A percentile compares a stretch with the other conserved stretches of the same genome.
Conservation (phyloP, 2,797 vertebrate genomes). For the Sandelia bainsii region DNA sequence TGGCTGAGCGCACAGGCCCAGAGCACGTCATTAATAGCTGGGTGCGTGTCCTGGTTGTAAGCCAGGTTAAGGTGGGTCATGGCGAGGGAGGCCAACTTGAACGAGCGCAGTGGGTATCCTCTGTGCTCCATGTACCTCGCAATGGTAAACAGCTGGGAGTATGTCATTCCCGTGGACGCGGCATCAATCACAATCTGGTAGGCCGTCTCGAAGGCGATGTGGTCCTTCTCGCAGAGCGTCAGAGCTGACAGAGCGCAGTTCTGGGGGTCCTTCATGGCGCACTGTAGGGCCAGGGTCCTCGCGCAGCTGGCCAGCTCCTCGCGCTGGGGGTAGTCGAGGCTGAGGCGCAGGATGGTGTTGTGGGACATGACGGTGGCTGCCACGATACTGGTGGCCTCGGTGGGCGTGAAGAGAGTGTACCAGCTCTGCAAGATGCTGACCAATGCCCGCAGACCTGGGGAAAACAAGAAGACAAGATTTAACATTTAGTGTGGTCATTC, state of each 20-base stretch:
- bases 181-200: conserved; percentile 99
- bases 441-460: conserved; percentile 92
- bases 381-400: conserved; percentile 97
- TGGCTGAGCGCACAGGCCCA: conserved; percentile 99
- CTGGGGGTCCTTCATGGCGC: conserved; percentile 99
- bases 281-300: conserved; percentile 94
- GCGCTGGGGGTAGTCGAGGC: conserved; percentile 95
- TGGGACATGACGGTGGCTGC: conserved; percentile 97
- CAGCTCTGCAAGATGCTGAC: conserved; percentile 98
- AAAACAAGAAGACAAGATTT: neutral
- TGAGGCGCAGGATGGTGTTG: conserved; percentile 96
- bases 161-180: conserved; percentile 95
- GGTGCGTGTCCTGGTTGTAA: conserved; percentile 99
- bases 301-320: conserved; percentile 98
- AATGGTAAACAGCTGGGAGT: conserved; percentile 97
- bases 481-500: neutral
- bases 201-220: conserved; percentile 97
- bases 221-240: conserved; percentile 98
- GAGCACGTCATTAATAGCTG: conserved; percentile 97
- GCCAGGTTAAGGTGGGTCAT: conserved; percentile 99
- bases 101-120: conserved; percentile 96
- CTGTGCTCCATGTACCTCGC: conserved; percentile 99
- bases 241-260: conserved; percentile 96
- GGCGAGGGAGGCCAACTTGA: conserved; percentile 96
- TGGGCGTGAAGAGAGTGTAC: conserved; percentile 98